Conservation (phyloP, 2,888 invertebrate genomes). For the Orgyia antiqua region DNA sequence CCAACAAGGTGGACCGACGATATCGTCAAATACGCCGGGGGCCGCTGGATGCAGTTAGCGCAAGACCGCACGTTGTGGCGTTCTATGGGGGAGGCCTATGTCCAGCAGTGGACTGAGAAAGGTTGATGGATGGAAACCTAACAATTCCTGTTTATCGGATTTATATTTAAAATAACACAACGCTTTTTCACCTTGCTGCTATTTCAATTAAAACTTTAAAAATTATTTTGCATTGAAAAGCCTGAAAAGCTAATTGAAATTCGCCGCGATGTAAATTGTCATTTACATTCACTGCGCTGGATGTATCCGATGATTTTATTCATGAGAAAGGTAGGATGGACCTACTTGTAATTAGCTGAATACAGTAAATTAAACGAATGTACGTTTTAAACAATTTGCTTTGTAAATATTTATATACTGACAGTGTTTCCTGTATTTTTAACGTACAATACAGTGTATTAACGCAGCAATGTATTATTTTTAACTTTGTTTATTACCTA, state of each 20-base stretch:
- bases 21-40: too few relatives aligned
- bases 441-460: too few relatives aligned
- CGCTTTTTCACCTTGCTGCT: neutral
- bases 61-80: too few relatives aligned
- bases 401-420: slow-evolving; percentile 3
- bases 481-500: too few relatives aligned
- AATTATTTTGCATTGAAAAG: neutral
- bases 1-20: too few relatives aligned
- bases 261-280: neutral
- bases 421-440: neutral
- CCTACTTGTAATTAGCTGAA: slow-evolving; percentile 12
- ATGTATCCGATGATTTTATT: slow-evolving; percentile 15
- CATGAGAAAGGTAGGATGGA: slow-evolving; percentile 9
- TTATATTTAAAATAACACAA: too few relatives aligned
- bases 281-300: slow-evolving; percentile 3
- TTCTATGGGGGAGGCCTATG: too few relatives aligned
- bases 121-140: too few relatives aligned
- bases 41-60: too few relatives aligned
- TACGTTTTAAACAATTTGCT: slow-evolving; percentile 7
- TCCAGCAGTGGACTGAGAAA: too few relatives aligned
- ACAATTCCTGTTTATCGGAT: too few relatives aligned
- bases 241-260: slow-evolving; percentile 3
- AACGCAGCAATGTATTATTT: too few relatives aligned
- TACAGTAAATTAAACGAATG: slow-evolving; percentile 6
- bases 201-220: neutral